Conservation (phyloP, 2,113 vertebrate species). For the Mohoua ochrocephala region DNA sequence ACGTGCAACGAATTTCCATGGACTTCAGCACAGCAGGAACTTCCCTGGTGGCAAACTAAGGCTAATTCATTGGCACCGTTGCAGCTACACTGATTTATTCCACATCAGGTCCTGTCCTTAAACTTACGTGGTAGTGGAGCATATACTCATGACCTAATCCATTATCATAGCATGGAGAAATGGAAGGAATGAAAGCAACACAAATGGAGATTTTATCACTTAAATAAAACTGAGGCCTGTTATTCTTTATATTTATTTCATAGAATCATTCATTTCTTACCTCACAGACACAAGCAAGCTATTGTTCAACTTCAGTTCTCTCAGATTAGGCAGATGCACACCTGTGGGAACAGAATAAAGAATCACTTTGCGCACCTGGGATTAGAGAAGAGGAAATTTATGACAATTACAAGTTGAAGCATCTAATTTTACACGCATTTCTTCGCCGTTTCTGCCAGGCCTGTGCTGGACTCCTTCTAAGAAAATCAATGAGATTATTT, state of each 20-base stretch:
- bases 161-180: neutral
- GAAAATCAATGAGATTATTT: neutral
- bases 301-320: slow-evolving; percentile 87
- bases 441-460: neutral
- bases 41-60: neutral
- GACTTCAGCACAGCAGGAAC: neutral
- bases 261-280: slow-evolving; percentile 68
- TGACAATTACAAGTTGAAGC: neutral
- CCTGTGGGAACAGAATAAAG: slow-evolving; percentile 69
- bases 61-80: neutral
- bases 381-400: neutral
- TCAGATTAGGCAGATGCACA: slow-evolving; percentile 84
- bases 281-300: slow-evolving; percentile 86
- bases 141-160: neutral
- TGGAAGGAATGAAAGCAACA: neutral
- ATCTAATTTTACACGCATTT: neutral
- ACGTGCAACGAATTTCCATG: neutral
- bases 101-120: neutral
- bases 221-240: neutral
- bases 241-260: neutral
- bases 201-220: slow-evolving; percentile 8
- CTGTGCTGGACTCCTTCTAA: neutral
- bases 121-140: neutral
- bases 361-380: neutral
- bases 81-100: neutral